These are phyloP conservation scores for Cosmia trapezina DNA, from an alignment of 2,888 invertebrate species.

Conservation along the genomic window DNA sequence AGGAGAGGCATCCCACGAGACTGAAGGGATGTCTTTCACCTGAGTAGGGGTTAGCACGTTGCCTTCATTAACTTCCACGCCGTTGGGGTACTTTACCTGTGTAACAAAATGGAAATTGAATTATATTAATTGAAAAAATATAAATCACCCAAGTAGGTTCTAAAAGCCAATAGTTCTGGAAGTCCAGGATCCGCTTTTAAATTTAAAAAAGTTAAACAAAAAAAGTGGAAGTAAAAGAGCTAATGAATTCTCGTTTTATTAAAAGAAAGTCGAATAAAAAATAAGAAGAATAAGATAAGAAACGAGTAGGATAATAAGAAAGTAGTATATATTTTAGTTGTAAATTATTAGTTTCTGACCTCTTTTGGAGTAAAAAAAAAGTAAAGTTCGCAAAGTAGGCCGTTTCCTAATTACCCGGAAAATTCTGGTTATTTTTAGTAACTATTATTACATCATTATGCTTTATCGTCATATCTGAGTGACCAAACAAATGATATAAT, in stretches of 20 bases:
- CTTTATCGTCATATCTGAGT: not conserved
- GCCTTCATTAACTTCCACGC: slow-evolving; percentile 91
- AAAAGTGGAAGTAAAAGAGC: not conserved
- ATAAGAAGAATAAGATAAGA: no score
- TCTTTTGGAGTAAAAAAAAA: not conserved
- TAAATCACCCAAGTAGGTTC: not conserved
- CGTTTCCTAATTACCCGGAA: not conserved
- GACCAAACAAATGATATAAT: slow-evolving; percentile 19
- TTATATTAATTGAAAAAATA: no score
- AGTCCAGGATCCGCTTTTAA: not conserved
- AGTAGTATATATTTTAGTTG: no score
- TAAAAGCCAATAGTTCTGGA: not conserved
- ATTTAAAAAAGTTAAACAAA: not conserved
- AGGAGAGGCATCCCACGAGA: slow-evolving; percentile 92
- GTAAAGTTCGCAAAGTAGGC: no score
- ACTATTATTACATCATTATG: not conserved
- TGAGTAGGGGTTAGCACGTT: slow-evolving; percentile 94
- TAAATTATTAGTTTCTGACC: not conserved
- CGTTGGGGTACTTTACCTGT: slow-evolving; percentile 89
- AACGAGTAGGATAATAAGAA: no score
- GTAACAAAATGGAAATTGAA: slow-evolving; percentile 27
- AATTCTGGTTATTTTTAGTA: not conserved
- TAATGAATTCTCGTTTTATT: not conserved
- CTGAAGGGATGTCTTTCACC: slow-evolving; percentile 93
- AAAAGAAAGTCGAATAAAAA: not conserved